Evolutionary conservation across 2,888 invertebrate genomes (phyloP).

Genomic region (Chironomus riparius): DNA sequence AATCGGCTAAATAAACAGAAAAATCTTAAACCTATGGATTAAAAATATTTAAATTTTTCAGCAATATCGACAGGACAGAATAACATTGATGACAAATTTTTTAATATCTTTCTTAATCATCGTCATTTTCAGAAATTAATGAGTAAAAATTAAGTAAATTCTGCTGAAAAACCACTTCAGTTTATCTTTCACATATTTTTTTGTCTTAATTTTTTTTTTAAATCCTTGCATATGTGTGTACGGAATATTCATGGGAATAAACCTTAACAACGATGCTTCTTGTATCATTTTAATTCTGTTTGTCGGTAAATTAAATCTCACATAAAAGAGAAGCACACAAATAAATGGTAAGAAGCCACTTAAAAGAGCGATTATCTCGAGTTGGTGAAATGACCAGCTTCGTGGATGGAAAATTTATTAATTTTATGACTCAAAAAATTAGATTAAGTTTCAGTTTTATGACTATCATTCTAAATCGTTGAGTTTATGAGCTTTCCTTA

Average conservation of each 20-base stretch:
- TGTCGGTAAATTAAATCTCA: constrained; percentile 1
- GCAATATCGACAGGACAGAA: not conserved
- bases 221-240: not conserved
- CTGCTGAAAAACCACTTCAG: not conserved
- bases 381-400: constrained; percentile 11
- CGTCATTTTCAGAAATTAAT: not conserved
- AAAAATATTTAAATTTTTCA: not conserved
- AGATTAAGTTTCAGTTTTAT: constrained; percentile 20
- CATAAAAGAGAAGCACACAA: not conserved
- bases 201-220: not conserved
- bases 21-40: not conserved
- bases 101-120: not conserved
- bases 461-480: not conserved
- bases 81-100: not conserved
- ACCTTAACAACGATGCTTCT: too few relatives aligned
- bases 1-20: not conserved
- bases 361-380: constrained; percentile 23
- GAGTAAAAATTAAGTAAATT: not conserved
- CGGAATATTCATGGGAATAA: constrained; percentile 3
- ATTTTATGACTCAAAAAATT: constrained; percentile 18
- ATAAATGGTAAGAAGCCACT: constrained; percentile 14
- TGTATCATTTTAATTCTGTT: not conserved
- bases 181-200: not conserved
- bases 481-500: not conserved
- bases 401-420: constrained; percentile 2